Evolutionary conservation across 1,140 invertebrate genomes (phyloP).

Genomic region (Aphidius gifuensis): DNA sequence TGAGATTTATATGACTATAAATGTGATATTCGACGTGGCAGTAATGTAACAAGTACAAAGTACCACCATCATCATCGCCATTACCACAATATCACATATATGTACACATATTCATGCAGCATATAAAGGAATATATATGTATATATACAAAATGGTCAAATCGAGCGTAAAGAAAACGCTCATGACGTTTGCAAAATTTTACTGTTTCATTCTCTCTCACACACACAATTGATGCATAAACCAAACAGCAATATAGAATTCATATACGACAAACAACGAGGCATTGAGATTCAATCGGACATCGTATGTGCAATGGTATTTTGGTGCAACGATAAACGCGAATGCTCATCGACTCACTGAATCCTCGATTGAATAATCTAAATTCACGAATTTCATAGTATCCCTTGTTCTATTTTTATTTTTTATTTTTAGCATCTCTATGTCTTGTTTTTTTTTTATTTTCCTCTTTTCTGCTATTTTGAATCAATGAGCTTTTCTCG

Average conservation of each 20-base stretch:
- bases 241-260: not conserved
- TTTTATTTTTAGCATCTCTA: not conserved
- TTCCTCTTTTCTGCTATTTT: too few species aligned
- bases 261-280: not conserved
- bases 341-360: conserved; percentile 17
- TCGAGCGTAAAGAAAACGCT: conserved; percentile 12
- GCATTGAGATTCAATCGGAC: conserved; percentile 21
- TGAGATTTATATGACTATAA: conserved; percentile 13
- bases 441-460: not conserved
- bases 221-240: conserved; percentile 5
- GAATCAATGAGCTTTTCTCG: too few species aligned
- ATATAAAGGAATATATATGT: not conserved
- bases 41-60: not conserved
- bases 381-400: conserved; percentile 16
- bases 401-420: not conserved
- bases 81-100: not conserved
- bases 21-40: conserved; percentile 4
- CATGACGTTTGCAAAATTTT: conserved; percentile 14
- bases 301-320: conserved; percentile 13
- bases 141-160: conserved; percentile 8
- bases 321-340: not conserved
- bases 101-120: not conserved
- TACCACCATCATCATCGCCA: not conserved
- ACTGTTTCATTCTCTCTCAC: not conserved
- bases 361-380: conserved; percentile 24